Evolutionary conservation across 1,140 invertebrate genomes (phyloP), one percentile per base, ranked within the genome.

Genomic region (Pseudomyrmex flavicornis): DNA sequence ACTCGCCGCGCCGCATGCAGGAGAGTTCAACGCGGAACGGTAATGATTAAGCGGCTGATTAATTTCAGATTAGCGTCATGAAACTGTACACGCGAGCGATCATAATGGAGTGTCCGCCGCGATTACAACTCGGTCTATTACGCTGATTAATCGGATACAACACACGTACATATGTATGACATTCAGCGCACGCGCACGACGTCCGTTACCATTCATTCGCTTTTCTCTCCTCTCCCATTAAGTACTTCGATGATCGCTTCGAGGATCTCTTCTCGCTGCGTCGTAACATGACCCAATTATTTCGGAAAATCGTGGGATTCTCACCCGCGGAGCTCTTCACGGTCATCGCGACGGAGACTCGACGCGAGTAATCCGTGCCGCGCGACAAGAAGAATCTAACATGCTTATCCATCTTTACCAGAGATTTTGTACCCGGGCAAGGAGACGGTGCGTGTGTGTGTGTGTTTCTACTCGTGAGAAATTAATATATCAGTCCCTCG

Each of bases 141-240:
- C 85, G 86, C 85, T 91, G 90, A 92, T 91, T 92, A 91, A 92
- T 92, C 90, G 90, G 83, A 90, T 91, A 91, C 91, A 90, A 91
- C 80, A 86, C 84, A 79, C 85, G 90, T 91, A 91, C 90, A 91
- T 91, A 90, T 91, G 90, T 91, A 91, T 90, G 91, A 91, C 89
- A 91, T 87, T 35, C 75, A 66, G 50, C 62, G 52, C 35, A 83
- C 83, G 66, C n/a, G 52, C 69, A 17, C 15, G 44, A 48, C 44
- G 26, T n/a, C 20, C 59, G 54, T 75, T 58, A 70, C 74, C 77
- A 68, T 85, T 82, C 77, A 59, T 87, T 84, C 86, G 63, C 59
- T 83, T 63, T 59, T 58, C 76, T 63, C 65, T 12, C 5, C 13
- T 35, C 12, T 10, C 20, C 7, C 9, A 13, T 75, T 48, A 48